Evolutionary conservation across 2,797 vertebrate genomes (phyloP).

Genomic region (Sebastes baramenuke): DNA sequence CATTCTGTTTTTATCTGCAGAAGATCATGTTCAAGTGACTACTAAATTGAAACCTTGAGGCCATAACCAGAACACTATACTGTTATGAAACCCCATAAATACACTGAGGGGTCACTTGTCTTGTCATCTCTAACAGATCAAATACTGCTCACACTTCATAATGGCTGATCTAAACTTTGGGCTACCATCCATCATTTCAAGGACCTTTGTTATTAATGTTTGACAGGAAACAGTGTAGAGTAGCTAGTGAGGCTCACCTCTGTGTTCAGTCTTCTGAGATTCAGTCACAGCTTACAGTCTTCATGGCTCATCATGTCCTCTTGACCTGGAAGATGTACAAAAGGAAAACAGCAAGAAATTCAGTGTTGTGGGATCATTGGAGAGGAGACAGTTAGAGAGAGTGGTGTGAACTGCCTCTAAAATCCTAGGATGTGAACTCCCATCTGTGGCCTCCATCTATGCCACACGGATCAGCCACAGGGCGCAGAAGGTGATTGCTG

Average conservation of each 20-base stretch:
- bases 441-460: too few relatives aligned
- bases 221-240: conserved; percentile 16
- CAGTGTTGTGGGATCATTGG: neutral
- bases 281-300: conserved; percentile 18
- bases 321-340: conserved; percentile 45
- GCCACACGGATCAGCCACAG: too few relatives aligned
- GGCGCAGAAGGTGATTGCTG: too few relatives aligned
- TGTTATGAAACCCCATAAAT: conserved; percentile 34
- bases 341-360: neutral
- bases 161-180: conserved; percentile 23
- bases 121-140: conserved; percentile 17
- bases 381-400: too few relatives aligned
- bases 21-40: neutral
- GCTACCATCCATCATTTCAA: conserved; percentile 34
- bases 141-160: conserved; percentile 28
- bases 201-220: conserved; percentile 39
- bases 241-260: conserved; percentile 62
- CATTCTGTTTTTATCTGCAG: neutral
- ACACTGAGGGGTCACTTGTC: conserved; percentile 7
- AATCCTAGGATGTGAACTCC: too few relatives aligned
- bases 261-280: conserved; percentile 34
- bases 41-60: conserved; percentile 17
- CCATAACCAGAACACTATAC: neutral
- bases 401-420: too few relatives aligned
- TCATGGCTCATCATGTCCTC: conserved; percentile 36